Evolutionary conservation across 2,888 invertebrate species (phyloP).

Genomic region (Papilio gigon): DNA sequence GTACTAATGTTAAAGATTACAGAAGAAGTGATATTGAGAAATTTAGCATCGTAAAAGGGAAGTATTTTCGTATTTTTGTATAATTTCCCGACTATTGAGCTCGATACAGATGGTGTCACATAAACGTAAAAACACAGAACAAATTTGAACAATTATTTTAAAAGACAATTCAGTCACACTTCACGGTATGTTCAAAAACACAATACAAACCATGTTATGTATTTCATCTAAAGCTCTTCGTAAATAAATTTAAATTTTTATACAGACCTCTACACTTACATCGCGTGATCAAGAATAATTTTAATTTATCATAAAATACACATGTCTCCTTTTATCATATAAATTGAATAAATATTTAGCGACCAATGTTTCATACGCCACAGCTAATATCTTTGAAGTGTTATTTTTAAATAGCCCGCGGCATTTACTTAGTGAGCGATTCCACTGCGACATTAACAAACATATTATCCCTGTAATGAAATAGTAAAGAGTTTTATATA

Average conservation of each 20-base stretch:
- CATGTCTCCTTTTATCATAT: conserved; percentile 39
- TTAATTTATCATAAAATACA: conserved; percentile 29
- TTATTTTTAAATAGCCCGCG: conserved; percentile 48
- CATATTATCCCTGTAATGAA: not conserved
- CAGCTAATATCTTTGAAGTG: conserved; percentile 47
- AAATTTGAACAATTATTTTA: not conserved
- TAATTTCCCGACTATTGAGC: too few relatives aligned
- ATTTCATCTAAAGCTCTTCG: not conserved
- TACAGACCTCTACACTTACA: conserved; percentile 14
- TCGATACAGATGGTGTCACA: not conserved
- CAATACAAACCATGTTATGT: conserved; percentile 24
- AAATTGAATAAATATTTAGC: conserved; percentile 43
- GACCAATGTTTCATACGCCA: conserved; percentile 46
- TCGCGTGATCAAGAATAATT: conserved; percentile 34
- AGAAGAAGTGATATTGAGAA: too few relatives aligned
- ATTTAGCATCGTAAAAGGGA: too few relatives aligned
- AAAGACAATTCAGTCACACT: not conserved
- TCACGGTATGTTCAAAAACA: too few relatives aligned
- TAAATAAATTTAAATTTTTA: conserved; percentile 31
- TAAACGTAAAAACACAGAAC: not conserved
- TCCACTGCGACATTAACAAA: not conserved
- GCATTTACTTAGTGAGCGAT: conserved; percentile 20
- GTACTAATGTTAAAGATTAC: too few relatives aligned
- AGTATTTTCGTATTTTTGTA: too few relatives aligned
- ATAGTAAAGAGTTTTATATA: too few relatives aligned